A percentile compares a stretch with the other conserved stretches of the same genome.
Conservation (phyloP, 2,113 vertebrate genomes). For the Neotoma lepida region DNA sequence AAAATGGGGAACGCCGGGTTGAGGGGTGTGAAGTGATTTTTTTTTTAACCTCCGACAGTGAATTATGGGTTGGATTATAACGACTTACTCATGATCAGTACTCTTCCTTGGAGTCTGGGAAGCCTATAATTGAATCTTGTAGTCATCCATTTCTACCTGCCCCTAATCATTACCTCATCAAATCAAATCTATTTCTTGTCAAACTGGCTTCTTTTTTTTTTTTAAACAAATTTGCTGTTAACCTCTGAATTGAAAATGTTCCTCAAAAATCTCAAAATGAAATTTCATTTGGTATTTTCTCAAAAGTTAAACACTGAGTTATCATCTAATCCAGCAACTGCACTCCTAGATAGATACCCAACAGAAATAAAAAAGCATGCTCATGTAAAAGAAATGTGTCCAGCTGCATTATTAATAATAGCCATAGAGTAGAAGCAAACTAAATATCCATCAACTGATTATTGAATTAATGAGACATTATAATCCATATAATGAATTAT, state of each 20-base stretch:
- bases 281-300: not conserved
- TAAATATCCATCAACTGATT: not conserved
- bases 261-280: not conserved
- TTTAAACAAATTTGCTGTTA: not conserved
- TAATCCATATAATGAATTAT: not conserved
- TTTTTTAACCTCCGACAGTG: not conserved
- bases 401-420: not conserved
- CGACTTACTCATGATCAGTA: not conserved
- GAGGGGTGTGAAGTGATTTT: not conserved
- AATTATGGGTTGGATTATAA: not conserved
- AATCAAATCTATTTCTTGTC: not conserved
- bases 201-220: not conserved
- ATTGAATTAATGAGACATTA: not conserved
- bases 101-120: not conserved
- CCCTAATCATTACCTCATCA: not conserved
- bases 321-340: not conserved
- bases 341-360: not conserved
- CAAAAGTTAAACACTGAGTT: conserved; percentile 21
- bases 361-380: not conserved
- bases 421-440: not conserved
- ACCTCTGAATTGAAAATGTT: not conserved
- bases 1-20: not conserved
- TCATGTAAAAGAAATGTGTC: not conserved
- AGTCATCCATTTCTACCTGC: not conserved
- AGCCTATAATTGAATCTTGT: not conserved